Percentiles rank a stretch among this genome's conserved stretches.
Conservation (phyloP, 2,888 invertebrate species). For the Arge pagana region DNA sequence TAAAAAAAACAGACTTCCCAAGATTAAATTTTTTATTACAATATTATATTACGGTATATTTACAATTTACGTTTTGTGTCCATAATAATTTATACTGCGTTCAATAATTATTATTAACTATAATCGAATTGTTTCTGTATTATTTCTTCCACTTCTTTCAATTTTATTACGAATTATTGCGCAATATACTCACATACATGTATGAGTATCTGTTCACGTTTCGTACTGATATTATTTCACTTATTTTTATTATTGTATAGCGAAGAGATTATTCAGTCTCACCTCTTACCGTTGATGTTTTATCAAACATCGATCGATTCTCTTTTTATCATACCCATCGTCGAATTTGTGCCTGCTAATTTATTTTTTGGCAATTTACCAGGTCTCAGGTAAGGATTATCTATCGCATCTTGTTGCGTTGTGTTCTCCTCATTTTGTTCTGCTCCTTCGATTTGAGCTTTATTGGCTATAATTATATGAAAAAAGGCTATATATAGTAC, state of each 20-base stretch:
- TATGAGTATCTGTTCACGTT: no score
- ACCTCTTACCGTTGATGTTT: background rate
- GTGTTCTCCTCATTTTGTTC: slow-evolving; percentile 49
- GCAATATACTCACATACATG: slow-evolving; percentile 28
- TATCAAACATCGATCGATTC: slow-evolving; percentile 12
- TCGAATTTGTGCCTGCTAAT: slow-evolving; percentile 21
- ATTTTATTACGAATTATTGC: slow-evolving; percentile 27
- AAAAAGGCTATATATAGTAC: background rate
- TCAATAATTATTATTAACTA: background rate
- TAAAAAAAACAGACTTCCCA: background rate
- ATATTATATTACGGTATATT: background rate
- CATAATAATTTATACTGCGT: background rate
- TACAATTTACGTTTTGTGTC: background rate
- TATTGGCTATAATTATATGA: slow-evolving; percentile 34
- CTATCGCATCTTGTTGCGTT: slow-evolving; percentile 52
- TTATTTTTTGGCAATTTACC: slow-evolving; percentile 57
- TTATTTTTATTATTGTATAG: background rate
- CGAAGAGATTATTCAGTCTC: background rate
- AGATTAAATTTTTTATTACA: slow-evolving; percentile 11
- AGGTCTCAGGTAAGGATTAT: slow-evolving; percentile 55
- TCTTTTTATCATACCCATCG: slow-evolving; percentile 5
- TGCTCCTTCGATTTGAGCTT: slow-evolving; percentile 36
- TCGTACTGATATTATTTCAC: slow-evolving; percentile 17
- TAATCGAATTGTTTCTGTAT: background rate
- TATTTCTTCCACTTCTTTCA: slow-evolving; percentile 1